These are phyloP conservation scores for Spizella passerina DNA, from an alignment of 2,797 vertebrate species.

Conservation along the genomic window DNA sequence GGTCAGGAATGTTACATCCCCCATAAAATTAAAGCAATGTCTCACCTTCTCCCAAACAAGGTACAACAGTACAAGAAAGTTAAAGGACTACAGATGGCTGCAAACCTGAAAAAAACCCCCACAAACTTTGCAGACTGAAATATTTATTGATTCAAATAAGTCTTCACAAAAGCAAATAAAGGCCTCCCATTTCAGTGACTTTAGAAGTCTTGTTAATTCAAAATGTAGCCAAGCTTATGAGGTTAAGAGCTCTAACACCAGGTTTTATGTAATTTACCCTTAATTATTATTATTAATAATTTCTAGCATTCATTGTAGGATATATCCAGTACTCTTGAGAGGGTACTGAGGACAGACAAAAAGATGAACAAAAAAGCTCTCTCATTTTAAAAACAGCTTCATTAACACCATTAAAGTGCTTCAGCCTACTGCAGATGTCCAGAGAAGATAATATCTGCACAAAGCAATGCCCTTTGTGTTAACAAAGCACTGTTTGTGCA, in stretches of 20 bases:
- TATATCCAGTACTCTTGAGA: not conserved
- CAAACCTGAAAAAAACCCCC: accelerated
- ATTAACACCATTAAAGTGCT: not conserved
- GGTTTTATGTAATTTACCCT: not conserved
- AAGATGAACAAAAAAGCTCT: not conserved
- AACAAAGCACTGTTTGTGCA: not conserved
- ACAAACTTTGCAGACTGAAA: not conserved
- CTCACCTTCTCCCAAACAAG: not conserved
- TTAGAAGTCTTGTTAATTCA: not conserved
- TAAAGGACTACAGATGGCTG: not conserved
- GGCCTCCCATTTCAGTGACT: not conserved
- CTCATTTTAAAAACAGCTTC: not conserved
- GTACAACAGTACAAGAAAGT: not conserved
- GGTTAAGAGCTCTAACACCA: not conserved
- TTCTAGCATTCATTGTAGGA: not conserved
- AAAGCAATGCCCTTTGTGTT: not conserved
- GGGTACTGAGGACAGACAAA: not conserved
- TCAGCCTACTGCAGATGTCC: not conserved
- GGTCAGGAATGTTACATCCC: not conserved
- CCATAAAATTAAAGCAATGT: not conserved
- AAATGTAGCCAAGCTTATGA: not conserved
- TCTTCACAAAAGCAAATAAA: not conserved
- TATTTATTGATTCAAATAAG: not conserved
- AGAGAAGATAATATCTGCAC: not conserved
- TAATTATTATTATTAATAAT: not conserved